Conservation (phyloP, 2,113 vertebrate genomes). For the Silurus meridionalis region DNA sequence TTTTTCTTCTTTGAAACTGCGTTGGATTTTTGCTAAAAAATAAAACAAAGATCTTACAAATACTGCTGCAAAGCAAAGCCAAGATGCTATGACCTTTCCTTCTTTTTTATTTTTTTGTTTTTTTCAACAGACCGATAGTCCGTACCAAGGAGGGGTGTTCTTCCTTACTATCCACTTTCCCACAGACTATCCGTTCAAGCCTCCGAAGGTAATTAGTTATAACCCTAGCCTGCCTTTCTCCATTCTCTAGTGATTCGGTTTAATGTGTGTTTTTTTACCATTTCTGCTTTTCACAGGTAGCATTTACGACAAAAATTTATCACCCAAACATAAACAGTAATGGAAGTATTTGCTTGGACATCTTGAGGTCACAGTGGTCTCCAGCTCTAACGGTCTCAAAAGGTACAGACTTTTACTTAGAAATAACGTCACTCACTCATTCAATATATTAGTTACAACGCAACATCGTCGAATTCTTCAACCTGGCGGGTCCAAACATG, state of each 20-base stretch:
- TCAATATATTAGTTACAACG: too few species aligned
- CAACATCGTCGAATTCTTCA: background rate
- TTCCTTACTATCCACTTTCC: constrained; percentile 61
- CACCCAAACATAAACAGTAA: constrained; percentile 61
- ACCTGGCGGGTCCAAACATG: background rate
- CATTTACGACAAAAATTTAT: constrained; percentile 59
- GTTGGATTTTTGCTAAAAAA: background rate
- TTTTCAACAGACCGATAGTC: constrained; percentile 51
- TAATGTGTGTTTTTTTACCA: background rate
- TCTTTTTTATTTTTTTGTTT: background rate
- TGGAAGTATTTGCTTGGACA: constrained; percentile 60
- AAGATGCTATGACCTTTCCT: background rate
- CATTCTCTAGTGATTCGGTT: background rate
- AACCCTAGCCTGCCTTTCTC: background rate
- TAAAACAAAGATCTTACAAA: background rate
- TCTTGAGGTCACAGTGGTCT: constrained; percentile 60
- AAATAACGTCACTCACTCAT: too few species aligned
- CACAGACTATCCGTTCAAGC: constrained; percentile 61
- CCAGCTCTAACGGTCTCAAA: constrained; percentile 59
- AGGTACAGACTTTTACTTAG: constrained; percentile 28
- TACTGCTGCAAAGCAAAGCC: background rate
- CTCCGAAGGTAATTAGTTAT: constrained; percentile 50
- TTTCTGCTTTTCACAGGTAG: constrained; percentile 46
- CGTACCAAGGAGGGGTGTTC: constrained; percentile 59
- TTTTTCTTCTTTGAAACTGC: background rate